Percentiles rank a stretch among this genome's conserved stretches.
Evolutionary conservation across 2,113 vertebrate genomes (phyloP).

Genomic region (Oreochromis aureus): DNA sequence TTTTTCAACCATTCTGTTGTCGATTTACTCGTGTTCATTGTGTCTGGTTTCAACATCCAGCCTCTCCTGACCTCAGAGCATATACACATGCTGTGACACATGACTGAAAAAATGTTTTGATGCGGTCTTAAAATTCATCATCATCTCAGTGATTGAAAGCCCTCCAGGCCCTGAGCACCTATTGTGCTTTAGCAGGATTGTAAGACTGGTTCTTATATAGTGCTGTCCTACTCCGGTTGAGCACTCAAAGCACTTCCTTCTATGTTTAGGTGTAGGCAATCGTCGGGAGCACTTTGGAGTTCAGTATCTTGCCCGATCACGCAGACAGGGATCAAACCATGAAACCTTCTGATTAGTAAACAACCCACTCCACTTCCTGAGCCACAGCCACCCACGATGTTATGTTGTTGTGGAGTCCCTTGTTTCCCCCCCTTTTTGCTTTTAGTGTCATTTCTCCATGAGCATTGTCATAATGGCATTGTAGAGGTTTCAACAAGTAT

Average conservation of each 20-base stretch:
- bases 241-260: neutral
- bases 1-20: neutral
- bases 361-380: neutral
- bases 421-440: no score
- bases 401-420: neutral
- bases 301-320: neutral
- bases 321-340: neutral
- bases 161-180: neutral
- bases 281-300: neutral
- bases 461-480: neutral
- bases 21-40: neutral
- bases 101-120: neutral
- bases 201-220: neutral
- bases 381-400: neutral
- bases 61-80: neutral
- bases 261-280: neutral
- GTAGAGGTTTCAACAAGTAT: neutral
- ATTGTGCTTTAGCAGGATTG: neutral
- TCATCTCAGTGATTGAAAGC: neutral
- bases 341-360: neutral
- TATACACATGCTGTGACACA: neutral
- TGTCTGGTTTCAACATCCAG: neutral
- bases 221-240: neutral
- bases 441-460: neutral
- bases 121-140: neutral